These are phyloP conservation scores for Plutomurus gul DNA, from an alignment of 1,140 invertebrate species.

Conservation along the genomic window DNA sequence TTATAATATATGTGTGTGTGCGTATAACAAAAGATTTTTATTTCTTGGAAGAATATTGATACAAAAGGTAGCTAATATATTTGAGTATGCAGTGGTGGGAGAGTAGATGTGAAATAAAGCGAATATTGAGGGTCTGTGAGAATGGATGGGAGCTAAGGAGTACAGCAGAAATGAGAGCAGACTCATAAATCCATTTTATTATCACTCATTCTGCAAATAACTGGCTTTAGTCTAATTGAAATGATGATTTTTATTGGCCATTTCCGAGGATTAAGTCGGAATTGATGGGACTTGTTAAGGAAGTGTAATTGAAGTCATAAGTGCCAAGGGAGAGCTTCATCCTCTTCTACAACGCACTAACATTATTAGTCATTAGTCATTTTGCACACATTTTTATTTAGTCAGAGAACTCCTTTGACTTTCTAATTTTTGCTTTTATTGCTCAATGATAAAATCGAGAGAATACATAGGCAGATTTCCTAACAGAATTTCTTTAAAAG, in stretches of 20 bases:
- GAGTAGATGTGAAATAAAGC: too few species aligned
- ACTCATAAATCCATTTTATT: constrained; percentile 16
- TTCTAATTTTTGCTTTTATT: too few species aligned
- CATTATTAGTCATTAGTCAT: too few species aligned
- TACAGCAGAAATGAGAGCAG: not conserved
- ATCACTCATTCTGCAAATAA: constrained; percentile 27
- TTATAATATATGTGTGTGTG: too few species aligned
- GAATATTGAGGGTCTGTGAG: too few species aligned
- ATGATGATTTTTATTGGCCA: constrained; percentile 24
- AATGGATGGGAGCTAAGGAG: not conserved
- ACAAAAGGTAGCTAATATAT: too few species aligned
- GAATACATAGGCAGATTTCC: too few species aligned
- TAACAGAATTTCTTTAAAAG: too few species aligned
- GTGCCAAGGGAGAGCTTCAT: constrained; percentile 6
- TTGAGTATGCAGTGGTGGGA: not conserved
- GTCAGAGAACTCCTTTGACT: not conserved
- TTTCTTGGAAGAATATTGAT: too few species aligned
- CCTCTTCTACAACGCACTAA: too few species aligned
- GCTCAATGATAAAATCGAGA: too few species aligned
- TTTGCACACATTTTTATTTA: not conserved
- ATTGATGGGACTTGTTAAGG: constrained; percentile 28
- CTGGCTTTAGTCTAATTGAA: constrained; percentile 29
- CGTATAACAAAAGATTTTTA: too few species aligned
- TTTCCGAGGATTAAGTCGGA: constrained; percentile 17
- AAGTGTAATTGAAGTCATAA: constrained; percentile 22